These are phyloP conservation scores for Gambusia affinis DNA, from an alignment of 2,113 vertebrate species.

Conservation along the genomic window DNA sequence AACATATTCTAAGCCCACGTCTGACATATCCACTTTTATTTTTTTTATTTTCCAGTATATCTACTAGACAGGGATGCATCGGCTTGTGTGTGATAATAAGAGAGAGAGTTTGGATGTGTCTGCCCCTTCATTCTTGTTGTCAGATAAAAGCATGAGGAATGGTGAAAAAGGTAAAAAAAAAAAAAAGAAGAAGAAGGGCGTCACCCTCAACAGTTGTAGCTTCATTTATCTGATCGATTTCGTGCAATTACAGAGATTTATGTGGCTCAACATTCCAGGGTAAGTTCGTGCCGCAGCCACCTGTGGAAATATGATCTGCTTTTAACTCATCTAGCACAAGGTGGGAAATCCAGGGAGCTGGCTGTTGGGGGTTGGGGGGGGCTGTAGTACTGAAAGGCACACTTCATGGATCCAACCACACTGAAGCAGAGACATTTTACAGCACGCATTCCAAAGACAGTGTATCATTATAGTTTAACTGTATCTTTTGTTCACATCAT, in stretches of 20 bases:
- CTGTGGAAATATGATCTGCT: conserved; percentile 80
- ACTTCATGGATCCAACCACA: conserved; percentile 49
- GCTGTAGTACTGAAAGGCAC: conserved; percentile 20
- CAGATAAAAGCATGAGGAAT: conserved; percentile 75
- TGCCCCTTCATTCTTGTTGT: conserved; percentile 57
- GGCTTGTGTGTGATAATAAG: conserved; percentile 1
- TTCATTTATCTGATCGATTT: conserved; percentile 78
- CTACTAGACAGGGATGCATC: conserved; percentile 28
- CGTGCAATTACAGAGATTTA: conserved; percentile 81
- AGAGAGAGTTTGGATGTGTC: conserved; percentile 44
- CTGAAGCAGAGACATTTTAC: conserved; percentile 14
- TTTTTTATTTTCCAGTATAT: conserved; percentile 27
- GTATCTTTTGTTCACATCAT: conserved; percentile 49
- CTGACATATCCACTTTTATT: conserved; percentile 51
- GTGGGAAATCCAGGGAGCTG: conserved; percentile 15
- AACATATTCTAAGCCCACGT: conserved; percentile 43
- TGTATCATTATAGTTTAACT: conserved; percentile 48
- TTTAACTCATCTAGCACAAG: conserved; percentile 55
- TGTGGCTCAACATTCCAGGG: conserved; percentile 78
- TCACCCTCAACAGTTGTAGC: conserved; percentile 57
- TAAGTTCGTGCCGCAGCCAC: conserved; percentile 74
- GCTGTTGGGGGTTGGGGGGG: conserved; percentile 6
- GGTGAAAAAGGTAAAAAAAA: conserved; percentile 7
- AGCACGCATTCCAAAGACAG: conserved; percentile 14
- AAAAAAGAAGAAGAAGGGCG: conserved; percentile 28